Conservation (phyloP, 2,797 vertebrate species). For the Heliangelus exortis region DNA sequence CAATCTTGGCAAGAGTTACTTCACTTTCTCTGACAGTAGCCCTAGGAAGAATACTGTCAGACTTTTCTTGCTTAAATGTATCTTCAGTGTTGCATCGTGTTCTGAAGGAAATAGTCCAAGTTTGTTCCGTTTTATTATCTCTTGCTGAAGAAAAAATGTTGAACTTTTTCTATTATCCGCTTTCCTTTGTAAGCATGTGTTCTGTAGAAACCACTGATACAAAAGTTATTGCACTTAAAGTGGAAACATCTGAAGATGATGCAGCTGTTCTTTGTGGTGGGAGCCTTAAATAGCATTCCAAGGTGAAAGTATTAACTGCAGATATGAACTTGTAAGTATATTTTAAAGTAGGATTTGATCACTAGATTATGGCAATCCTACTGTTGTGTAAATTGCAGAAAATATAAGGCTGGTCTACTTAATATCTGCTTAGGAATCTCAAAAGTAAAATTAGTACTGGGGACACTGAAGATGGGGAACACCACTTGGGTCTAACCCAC, state of each 20-base stretch:
- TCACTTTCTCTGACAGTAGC: background rate
- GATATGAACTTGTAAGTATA: background rate
- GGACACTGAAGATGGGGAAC: background rate
- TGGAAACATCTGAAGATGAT: background rate
- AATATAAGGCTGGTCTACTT: background rate
- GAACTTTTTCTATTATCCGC: background rate
- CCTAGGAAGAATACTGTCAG: background rate
- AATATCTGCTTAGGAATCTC: background rate
- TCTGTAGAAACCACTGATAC: background rate
- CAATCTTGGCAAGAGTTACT: background rate
- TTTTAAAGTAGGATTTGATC: conserved; percentile 2
- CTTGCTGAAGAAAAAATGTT: background rate
- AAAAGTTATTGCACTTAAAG: background rate
- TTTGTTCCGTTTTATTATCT: background rate
- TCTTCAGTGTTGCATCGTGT: background rate
- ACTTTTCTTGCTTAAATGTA: background rate
- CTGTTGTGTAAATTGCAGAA: background rate
- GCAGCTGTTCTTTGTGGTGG: background rate
- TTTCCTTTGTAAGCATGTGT: background rate
- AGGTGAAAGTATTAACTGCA: background rate
- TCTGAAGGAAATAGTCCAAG: background rate
- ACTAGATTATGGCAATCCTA: background rate
- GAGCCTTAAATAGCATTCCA: background rate
- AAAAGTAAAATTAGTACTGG: background rate
- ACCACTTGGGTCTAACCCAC: background rate